Base-by-base conservation (phyloP, 2,888 invertebrate species). In the Protodeltote pygarga region DNA sequence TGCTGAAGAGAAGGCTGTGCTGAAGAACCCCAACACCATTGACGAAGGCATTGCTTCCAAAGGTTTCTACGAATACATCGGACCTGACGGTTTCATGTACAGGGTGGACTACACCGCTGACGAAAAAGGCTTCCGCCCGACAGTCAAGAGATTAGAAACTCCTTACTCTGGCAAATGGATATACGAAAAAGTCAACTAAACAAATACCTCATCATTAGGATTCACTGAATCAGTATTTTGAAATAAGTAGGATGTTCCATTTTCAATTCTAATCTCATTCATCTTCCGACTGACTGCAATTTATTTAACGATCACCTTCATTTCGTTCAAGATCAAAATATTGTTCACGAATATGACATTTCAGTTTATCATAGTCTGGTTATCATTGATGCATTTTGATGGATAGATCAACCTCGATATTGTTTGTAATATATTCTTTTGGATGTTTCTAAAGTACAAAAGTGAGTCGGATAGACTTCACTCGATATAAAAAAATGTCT, bases 51-150 rank as follows among this genome's bases (percentile, higher is more conserved):
- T 92, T 38, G 90, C 92, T 15, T 92, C 92, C 8, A 71, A 84
- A 48, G 92, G 92, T 5, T 93, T 91, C 75, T 93, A 93, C 75
- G 92, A 93, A 59, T 93, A 92, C 82, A 92, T 93, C 24, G 92
- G 92, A 16, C 92, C 92, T 17, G 92, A 92, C 47, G 92, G 92
- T 14, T 92, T 89, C 74, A 86, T 92, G 80, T 92, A 92, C 82
- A 77, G 90, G 51, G 92, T 92, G 3, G 92, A 92, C 75, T 92
- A 91, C 75, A 92, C 92, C 20, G 92, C 92, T 27, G 92, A 92
- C 50, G 92, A 92, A 52, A 92, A 92, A 37, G 92, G 92, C 3
- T 92, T 92, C 87, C 79, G 90, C 10, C 92, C 92, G 19, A 80
- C 85, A 64, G 78, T 89, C 44, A 87, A 83, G 75, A 79, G 92